These are phyloP conservation scores for Microctonus aethiopoides DNA, from an alignment of 2,888 invertebrate species.

Conservation along the genomic window DNA sequence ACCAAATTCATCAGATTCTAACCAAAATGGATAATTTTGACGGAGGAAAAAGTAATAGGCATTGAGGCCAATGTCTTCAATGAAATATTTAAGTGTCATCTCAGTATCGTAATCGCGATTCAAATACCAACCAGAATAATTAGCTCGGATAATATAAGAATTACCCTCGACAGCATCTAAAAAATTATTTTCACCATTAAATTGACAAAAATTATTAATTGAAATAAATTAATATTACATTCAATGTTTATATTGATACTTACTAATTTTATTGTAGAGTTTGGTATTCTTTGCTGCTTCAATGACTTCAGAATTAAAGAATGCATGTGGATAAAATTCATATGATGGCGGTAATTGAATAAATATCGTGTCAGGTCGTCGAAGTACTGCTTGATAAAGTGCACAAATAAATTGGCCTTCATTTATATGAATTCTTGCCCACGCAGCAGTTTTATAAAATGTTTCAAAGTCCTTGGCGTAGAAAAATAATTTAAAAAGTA, in stretches of 20 bases:
- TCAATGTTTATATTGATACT: slow-evolving; percentile 19
- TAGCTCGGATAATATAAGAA: slow-evolving; percentile 70
- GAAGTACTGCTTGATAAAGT: slow-evolving; percentile 72
- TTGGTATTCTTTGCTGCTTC: slow-evolving; percentile 65
- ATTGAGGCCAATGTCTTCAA: slow-evolving; percentile 78
- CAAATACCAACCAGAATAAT: slow-evolving; percentile 72
- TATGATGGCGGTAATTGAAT: slow-evolving; percentile 76
- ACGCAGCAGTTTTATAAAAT: slow-evolving; percentile 65
- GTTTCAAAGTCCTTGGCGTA: slow-evolving; percentile 64
- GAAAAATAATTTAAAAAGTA: slow-evolving; percentile 61
- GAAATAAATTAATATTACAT: neutral
- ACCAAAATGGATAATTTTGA: slow-evolving; percentile 74
- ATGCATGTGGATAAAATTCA: slow-evolving; percentile 76
- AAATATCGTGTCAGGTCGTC: slow-evolving; percentile 72
- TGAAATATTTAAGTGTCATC: slow-evolving; percentile 75
- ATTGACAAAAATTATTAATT: neutral
- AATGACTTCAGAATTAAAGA: slow-evolving; percentile 73
- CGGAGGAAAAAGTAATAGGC: slow-evolving; percentile 76
- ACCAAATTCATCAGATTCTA: slow-evolving; percentile 69
- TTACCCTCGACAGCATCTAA: slow-evolving; percentile 45
- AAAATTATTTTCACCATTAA: neutral
- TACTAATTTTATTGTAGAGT: slow-evolving; percentile 59
- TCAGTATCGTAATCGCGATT: slow-evolving; percentile 70
- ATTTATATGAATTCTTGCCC: slow-evolving; percentile 65
- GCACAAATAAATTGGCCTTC: slow-evolving; percentile 72